Base-by-base conservation (phyloP, 1,140 invertebrate species). In the Lepeophtheirus salmonis region DNA sequence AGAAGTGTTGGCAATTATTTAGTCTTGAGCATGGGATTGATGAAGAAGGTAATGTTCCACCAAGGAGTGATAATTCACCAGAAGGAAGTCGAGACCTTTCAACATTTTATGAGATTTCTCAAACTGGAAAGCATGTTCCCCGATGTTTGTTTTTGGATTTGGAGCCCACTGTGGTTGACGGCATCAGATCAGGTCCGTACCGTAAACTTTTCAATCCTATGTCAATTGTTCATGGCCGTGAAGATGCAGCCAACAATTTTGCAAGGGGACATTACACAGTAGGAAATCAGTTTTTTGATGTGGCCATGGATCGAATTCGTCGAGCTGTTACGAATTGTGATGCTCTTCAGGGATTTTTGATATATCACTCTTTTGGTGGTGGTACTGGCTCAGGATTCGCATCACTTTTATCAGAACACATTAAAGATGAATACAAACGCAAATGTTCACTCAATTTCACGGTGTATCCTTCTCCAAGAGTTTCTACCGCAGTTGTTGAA, bases 401-500 rank as follows among this genome's bases (percentile, higher is more conserved):
- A 13, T 70, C 75, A 2, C 67, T 75, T 17, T 65, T 76, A n/a
- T 74, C 76, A 71, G 73, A 76, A 66, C 63, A 72, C 21, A 63
- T 76, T n/a, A 69, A 68, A 23, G 6, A 26, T 17, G 75, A 76
- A 54, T 77, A 73, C 63, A 71, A 71, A 21, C 75, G 76, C 64
- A 77, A 74, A 62, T 69, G 71, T 17, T 75, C 75, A 62, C 67
- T 76, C 18, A 49, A 65, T 16, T 62, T 65, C 41, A 57, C 64
- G 16, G 49, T 65, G 10, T 61, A 56, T 21, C 64, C 64, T 16
- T 63, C 64, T 13, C 26, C 61, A 13, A 61, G 76, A 71, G 78
- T 81, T 13, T 73, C 72, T 14, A 77, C 74, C 68, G 79, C 79
- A 13, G 79, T 82, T 13, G 80, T 81, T 2, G 80, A 82, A 63